Base-by-base conservation (phyloP, 2,888 invertebrate genomes). In the Petrolisthes cinctipes region DNA sequence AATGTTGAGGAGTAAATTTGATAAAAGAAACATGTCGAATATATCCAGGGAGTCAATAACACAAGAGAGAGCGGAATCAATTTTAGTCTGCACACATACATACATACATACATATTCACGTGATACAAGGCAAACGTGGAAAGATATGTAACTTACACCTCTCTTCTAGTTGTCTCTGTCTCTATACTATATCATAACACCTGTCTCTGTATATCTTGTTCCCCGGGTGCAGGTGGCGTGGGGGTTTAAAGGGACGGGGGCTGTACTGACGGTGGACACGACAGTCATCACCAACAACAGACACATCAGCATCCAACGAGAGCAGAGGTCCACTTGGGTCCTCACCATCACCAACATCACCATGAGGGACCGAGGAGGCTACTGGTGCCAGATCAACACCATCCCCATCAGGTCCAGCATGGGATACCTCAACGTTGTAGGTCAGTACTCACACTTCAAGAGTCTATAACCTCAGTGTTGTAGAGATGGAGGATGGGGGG, bases 381-480 rank as follows among this genome's bases (percentile, higher is more conserved):
- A 87, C 80, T 79, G 78, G 83, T 87, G 87, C 75, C 83, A 87
- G 20, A 79, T 87, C 17, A 87, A 87, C 71, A 87, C 87, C 37
- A 61, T 53, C n/a, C 87, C 87, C 1, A 83, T 83, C 0, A 68
- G 83, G n/a, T 83, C 83, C 51, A 56, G 78, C 71, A 61, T 66
- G 20, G 87, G 87, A 0, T 87, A 57, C 80, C 79, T 87, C 17
- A 53, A 66, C n/a, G 82, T 87, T 11, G 83, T 80, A 54, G 87
- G 87, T 87, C 37, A 80, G 87, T 79, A 9, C 9, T 1, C 2
- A n/a, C n/a, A 2, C 2, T 37, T 37, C 37, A 37, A 37, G 37
- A 37, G 37, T 37, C 37, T 37, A 37, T 37, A 37, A 37, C 37
- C 37, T 37, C 37, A 37, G 37, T 37, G 37, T 37, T 37, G 37